Conservation (phyloP, 2,797 vertebrate species). For the Ammospiza maritima region DNA sequence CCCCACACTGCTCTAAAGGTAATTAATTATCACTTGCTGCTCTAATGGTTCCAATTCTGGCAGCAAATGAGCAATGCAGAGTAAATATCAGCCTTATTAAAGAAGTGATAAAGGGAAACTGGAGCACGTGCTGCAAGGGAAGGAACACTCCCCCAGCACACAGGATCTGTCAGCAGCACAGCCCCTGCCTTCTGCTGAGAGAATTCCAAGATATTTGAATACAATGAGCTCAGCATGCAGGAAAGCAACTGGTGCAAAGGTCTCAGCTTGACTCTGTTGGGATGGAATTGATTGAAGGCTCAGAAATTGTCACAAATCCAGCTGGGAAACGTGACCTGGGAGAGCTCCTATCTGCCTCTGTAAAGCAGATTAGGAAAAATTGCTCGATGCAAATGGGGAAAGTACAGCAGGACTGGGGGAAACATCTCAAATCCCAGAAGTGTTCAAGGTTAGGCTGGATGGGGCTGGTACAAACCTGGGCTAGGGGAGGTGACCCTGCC, state of each 20-base stretch:
- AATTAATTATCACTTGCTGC: constrained; percentile 53
- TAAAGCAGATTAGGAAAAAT: background rate
- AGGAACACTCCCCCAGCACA: background rate
- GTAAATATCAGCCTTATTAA: constrained; percentile 59
- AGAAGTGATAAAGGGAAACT: constrained; percentile 67
- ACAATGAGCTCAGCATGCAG: background rate
- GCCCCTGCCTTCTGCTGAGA: background rate
- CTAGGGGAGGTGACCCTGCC: background rate
- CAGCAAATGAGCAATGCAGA: constrained; percentile 58
- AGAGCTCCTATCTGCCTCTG: background rate
- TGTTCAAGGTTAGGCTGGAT: background rate
- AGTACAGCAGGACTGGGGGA: background rate
- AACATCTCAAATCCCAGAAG: background rate
- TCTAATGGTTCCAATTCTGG: constrained; percentile 66
- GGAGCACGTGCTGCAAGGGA: constrained; percentile 19
- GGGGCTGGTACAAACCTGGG: background rate
- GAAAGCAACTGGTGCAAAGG: background rate
- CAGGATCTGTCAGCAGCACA: constrained; percentile 5
- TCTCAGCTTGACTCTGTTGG: background rate
- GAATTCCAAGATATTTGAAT: background rate
- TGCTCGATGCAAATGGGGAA: background rate
- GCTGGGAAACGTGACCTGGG: background rate
- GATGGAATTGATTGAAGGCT: background rate
- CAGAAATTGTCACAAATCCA: background rate
- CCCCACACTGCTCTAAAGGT: background rate